Percentiles rank a stretch among this genome's conserved stretches.
Evolutionary conservation across 2,113 vertebrate genomes (phyloP).

Genomic region (Megaceryle maxima): DNA sequence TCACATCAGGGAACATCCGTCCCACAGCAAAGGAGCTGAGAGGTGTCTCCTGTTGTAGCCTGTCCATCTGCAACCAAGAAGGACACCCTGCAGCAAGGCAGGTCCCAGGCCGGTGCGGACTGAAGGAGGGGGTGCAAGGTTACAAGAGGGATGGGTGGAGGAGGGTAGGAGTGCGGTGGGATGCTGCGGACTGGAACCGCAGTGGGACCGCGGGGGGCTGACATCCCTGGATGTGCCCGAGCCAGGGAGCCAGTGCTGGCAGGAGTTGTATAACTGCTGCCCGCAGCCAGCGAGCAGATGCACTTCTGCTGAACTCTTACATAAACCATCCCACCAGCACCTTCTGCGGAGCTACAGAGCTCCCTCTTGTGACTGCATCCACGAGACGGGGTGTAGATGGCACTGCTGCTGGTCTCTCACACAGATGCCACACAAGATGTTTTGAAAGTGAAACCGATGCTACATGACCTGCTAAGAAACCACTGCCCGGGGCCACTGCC

Average conservation of each 20-base stretch:
- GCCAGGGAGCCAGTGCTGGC: not conserved
- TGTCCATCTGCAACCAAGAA: not conserved
- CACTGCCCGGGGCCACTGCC: not conserved
- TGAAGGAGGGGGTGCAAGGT: too few relatives aligned
- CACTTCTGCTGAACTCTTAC: not conserved
- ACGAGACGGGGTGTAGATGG: too few relatives aligned
- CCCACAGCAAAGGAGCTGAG: not conserved
- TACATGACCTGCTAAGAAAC: not conserved
- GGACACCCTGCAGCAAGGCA: not conserved
- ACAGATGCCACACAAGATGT: fast-evolving
- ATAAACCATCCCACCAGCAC: not conserved
- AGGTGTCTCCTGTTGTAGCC: not conserved
- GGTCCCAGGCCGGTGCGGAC: fast-evolving
- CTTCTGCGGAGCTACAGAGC: not conserved
- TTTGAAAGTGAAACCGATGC: not conserved
- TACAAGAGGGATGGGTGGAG: fast-evolving
- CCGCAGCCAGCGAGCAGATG: not conserved
- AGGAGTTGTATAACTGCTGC: not conserved
- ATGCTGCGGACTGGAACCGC: not conserved
- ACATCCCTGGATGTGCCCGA: not conserved
- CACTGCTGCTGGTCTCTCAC: not conserved
- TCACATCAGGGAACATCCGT: not conserved
- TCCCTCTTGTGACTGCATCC: constrained; percentile 12
- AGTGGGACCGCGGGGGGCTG: fast-evolving
- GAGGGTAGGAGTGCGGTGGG: not conserved